phyloP scores from a whole-genome alignment of 2,797 vertebrate species.

The Syngnathus rostellatus region DNA sequence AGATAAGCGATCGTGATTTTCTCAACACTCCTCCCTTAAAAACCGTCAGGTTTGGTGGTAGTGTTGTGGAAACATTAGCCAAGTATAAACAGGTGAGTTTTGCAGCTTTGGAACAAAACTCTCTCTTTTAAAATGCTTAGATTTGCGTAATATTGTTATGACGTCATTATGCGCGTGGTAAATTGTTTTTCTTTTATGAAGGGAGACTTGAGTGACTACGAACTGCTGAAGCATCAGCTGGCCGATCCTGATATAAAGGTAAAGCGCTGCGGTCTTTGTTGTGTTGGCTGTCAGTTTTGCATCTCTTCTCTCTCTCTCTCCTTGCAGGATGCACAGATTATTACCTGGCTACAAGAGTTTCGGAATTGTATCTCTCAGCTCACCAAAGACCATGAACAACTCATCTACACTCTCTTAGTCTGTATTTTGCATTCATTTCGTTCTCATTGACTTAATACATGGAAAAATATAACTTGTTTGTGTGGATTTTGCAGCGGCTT shows the following conservation, averaged over 20 bases:
- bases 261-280: slow-evolving; percentile 5
- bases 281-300: neutral
- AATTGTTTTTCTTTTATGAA: slow-evolving; percentile 34
- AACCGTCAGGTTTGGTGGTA: slow-evolving; percentile 85
- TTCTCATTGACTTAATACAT: neutral
- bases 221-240: slow-evolving; percentile 84
- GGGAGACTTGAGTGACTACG: slow-evolving; percentile 83
- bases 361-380: slow-evolving; percentile 75
- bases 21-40: slow-evolving; percentile 78
- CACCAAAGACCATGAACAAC: slow-evolving; percentile 86
- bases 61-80: slow-evolving; percentile 72
- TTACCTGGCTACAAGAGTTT: slow-evolving; percentile 90
- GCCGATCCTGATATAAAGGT: slow-evolving; percentile 93
- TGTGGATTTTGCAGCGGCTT: slow-evolving; percentile 64
- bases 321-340: slow-evolving; percentile 86
- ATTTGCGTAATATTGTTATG: neutral
- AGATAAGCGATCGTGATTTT: slow-evolving; percentile 69
- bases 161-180: neutral
- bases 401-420: slow-evolving; percentile 82
- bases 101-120: neutral
- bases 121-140: neutral
- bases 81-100: slow-evolving; percentile 76
- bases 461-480: neutral
- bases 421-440: slow-evolving; percentile 28
- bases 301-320: neutral